A percentile compares a stretch with the other conserved stretches of the same genome.
Conservation (phyloP, 2,113 vertebrate species). For the Cyanoramphus novaezelandiae region DNA sequence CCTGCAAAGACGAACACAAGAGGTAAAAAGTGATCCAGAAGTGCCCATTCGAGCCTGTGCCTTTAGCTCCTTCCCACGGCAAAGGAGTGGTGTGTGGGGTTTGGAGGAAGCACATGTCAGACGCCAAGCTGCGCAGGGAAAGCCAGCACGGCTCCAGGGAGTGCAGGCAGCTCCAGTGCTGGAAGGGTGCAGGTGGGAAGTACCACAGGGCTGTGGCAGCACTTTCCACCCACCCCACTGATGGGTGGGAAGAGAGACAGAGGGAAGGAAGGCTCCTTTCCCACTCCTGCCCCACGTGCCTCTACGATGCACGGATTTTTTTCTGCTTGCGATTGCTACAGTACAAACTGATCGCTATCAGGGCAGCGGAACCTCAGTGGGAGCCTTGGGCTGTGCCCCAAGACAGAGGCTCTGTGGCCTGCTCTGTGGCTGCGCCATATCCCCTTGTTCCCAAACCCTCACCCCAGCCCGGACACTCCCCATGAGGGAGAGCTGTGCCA, state of each 20-base stretch:
- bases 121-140: not conserved
- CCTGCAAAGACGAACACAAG: not conserved
- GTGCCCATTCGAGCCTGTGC: not conserved
- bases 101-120: accelerated
- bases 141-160: not conserved
- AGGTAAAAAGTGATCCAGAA: not conserved
- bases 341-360: not conserved
- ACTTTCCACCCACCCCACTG: accelerated
- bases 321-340: not conserved
- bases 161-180: accelerated
- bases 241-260: not conserved
- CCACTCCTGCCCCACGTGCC: not conserved
- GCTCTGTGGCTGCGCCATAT: accelerated
- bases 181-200: not conserved
- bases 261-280: not conserved
- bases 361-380: not conserved
- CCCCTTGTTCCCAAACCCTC: not conserved
- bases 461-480: accelerated
- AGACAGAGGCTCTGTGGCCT: not conserved
- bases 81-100: accelerated
- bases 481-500: not conserved
- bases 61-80: not conserved
- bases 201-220: accelerated
- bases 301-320: too few species aligned
- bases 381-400: not conserved